Conservation (phyloP, 30 jellyfish, hydroid and myxozoan genomes). For the Haliclystus octoradiatus region DNA sequence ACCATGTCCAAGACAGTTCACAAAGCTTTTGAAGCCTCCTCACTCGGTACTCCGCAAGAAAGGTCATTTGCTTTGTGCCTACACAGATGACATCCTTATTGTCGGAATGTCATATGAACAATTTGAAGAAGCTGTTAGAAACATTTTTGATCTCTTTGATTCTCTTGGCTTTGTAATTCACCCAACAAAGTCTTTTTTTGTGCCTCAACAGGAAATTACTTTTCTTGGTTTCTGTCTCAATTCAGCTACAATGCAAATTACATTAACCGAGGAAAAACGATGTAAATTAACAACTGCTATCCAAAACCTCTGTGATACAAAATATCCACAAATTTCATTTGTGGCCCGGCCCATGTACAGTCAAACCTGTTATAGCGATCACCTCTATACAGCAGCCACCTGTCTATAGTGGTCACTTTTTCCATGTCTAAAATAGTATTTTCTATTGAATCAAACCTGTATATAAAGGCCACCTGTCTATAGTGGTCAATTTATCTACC, state of each 20-base stretch:
- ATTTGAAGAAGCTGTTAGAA: conserved; percentile 7
- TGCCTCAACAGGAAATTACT: conserved; percentile 15
- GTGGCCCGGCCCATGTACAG: too few relatives aligned
- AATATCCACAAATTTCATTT: background rate
- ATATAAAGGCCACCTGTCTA: too few relatives aligned
- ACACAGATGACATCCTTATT: conserved; percentile 18
- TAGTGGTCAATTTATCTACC: too few relatives aligned
- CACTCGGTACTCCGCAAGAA: conserved; percentile 2
- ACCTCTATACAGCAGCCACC: too few relatives aligned
- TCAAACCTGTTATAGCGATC: too few relatives aligned
- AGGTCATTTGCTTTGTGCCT: conserved; percentile 9
- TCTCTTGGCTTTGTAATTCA: conserved; percentile 25
- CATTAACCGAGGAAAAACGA: conserved; percentile 7
- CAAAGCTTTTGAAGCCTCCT: conserved; percentile 15
- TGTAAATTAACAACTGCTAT: background rate
- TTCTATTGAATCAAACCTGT: too few relatives aligned
- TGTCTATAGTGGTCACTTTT: too few relatives aligned
- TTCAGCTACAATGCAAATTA: conserved; percentile 18
- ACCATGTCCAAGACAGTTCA: conserved; percentile 13
- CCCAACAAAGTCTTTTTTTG: conserved; percentile 25
- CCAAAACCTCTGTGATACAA: background rate
- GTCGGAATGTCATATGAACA: conserved; percentile 8
- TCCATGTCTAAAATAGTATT: too few relatives aligned
- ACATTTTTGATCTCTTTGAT: conserved; percentile 7
- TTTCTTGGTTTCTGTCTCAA: conserved; percentile 31